Evolutionary conservation across 2,888 invertebrate species (phyloP).

Genomic region (Altica lythri): DNA sequence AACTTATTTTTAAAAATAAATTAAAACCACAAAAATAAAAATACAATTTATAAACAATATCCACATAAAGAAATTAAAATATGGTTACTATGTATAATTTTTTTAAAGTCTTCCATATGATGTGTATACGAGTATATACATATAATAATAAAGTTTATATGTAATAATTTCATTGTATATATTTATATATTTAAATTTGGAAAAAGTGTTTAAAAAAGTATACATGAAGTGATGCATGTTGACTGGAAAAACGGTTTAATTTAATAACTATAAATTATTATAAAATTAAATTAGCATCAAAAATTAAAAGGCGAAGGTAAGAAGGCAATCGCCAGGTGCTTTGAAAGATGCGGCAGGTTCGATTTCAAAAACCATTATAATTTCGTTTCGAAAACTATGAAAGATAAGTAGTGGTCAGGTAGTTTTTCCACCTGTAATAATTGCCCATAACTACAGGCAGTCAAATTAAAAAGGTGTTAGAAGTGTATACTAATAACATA

Average conservation of each 20-base stretch:
- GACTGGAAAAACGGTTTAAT: slow-evolving; percentile 36
- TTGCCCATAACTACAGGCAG: slow-evolving; percentile 39
- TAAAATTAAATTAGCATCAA: slow-evolving; percentile 39
- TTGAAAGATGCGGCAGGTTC: slow-evolving; percentile 34
- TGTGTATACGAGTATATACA: no score
- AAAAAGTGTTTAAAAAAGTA: slow-evolving; percentile 6
- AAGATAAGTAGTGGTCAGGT: slow-evolving; percentile 42
- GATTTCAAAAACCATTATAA: slow-evolving; percentile 39
- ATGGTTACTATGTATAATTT: no score
- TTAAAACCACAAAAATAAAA: no score
- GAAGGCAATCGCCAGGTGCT: slow-evolving; percentile 37
- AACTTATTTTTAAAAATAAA: no score
- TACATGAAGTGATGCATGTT: slow-evolving; percentile 28
- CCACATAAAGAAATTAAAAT: no score
- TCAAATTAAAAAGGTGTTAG: slow-evolving; percentile 46
- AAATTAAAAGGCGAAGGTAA: slow-evolving; percentile 39
- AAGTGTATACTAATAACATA: slow-evolving; percentile 43
- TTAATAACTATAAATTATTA: slow-evolving; percentile 38
- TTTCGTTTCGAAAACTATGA: slow-evolving; percentile 37
- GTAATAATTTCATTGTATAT: slow-evolving; percentile 4
- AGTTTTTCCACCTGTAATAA: slow-evolving; percentile 43
- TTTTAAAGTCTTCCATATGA: no score
- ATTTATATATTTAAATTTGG: neutral
- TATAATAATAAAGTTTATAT: no score
- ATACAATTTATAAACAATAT: no score